These are phyloP conservation scores for Pontoporia blainvillei DNA, from an alignment of 2,113 vertebrate genomes.

Conservation along the genomic window DNA sequence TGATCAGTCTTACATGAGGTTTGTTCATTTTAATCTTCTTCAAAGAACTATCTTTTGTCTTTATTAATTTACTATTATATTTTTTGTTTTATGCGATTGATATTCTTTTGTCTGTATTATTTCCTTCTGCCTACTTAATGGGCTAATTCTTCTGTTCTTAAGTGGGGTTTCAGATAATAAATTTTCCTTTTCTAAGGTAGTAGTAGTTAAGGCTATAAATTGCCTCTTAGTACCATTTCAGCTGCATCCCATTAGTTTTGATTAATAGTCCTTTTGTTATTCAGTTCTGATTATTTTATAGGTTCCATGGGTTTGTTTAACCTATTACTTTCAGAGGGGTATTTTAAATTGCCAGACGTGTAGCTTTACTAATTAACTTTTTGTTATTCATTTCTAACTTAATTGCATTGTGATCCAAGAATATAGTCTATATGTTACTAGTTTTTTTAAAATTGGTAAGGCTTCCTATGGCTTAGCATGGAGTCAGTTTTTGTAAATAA, in stretches of 20 bases:
- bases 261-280: neutral
- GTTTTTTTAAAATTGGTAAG: neutral
- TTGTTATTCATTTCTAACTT: neutral
- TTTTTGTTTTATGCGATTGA: neutral
- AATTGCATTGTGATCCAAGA: neutral
- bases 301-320: neutral
- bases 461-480: neutral
- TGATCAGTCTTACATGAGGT: neutral
- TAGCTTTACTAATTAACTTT: neutral
- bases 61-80: neutral
- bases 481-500: neutral
- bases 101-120: neutral
- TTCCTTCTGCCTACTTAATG: neutral
- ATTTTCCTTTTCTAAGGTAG: neutral
- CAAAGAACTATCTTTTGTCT: neutral
- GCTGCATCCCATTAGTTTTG: neutral
- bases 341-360: neutral
- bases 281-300: neutral
- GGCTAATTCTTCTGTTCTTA: neutral
- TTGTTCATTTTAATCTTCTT: neutral
- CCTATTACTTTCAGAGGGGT: neutral
- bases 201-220: neutral
- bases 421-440: neutral
- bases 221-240: neutral
- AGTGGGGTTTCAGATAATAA: neutral